Base-by-base conservation (phyloP, 2,888 invertebrate genomes). In the Cepaea hortensis region DNA sequence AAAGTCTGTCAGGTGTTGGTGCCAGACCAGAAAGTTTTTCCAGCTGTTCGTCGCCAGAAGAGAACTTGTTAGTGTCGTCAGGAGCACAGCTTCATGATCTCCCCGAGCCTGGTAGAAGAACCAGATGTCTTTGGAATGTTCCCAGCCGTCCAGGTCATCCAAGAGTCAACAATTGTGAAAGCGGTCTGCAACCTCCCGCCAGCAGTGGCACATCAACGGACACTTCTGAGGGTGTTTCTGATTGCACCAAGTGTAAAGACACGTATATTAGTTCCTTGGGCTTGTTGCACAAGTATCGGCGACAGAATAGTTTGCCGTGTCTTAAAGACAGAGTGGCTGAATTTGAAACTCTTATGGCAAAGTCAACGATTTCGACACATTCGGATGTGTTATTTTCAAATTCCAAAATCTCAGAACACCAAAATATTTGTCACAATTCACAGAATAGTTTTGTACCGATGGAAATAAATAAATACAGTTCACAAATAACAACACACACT, bases 201-300 rank as follows among this genome's bases (percentile, higher is more conserved):
- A 3, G 18, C 13, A 46, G 35, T 46, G 48, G 11, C 15, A 18
- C 61, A n/a, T 48, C 13, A 6, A 9, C 6, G 0, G 4, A 35
- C 7, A 11, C 20, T 3, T 46, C 61, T 76, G n/a, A 15, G 4
- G 70, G 50, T 18, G 3, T 23, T 18, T 48, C 70, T 4, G 81
- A 65, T 46, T 75, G 81, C 3, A 81, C 75, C 20, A 73, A 61
- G 48, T n/a, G 82, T 23, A 81, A 86, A 68, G 76, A 50, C 20
- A 81, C 61, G 3, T 86, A 86, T 48, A 86, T 86, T 76, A 81
- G 65, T 48, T 86, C 86, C 9, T 35, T 86, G 18, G 86, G 86
- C 46, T 68, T 86, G 48, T 50, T 62, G 23, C 23, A 76, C n/a
- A 55, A 81, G 18, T 76, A 76, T n/a, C 50, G 81, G 4, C 35